Percentiles rank a stretch among this genome's conserved stretches.
phyloP scores from a whole-genome alignment of 2,113 vertebrate species.

The Sula dactylatra region DNA sequence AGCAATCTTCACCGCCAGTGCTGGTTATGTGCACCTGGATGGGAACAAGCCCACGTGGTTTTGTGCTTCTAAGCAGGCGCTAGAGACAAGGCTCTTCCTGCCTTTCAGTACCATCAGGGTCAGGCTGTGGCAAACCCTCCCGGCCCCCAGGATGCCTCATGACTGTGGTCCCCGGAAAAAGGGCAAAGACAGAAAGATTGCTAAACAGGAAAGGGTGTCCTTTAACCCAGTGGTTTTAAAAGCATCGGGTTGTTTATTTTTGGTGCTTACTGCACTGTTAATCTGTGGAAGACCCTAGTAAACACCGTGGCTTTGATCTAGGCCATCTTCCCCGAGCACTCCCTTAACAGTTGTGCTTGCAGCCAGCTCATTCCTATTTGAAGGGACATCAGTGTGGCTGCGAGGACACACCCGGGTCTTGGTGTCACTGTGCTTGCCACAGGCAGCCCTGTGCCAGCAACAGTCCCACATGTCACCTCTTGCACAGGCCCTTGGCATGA shows the following conservation, averaged over 20 bases:
- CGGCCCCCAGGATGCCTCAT: background rate
- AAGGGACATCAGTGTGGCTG: background rate
- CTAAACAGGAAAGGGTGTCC: background rate
- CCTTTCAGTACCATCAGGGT: background rate
- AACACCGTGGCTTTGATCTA: background rate
- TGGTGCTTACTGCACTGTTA: background rate
- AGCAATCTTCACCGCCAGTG: background rate
- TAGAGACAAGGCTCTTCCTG: background rate
- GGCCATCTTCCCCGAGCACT: background rate
- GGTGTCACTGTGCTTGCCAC: background rate
- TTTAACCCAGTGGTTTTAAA: background rate
- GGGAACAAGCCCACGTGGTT: background rate
- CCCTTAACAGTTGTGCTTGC: background rate
- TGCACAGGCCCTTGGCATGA: background rate
- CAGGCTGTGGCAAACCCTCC: background rate
- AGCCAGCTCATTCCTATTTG: background rate
- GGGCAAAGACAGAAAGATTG: background rate
- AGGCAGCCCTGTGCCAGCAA: background rate
- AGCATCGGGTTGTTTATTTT: background rate
- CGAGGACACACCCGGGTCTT: background rate
- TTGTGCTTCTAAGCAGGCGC: background rate
- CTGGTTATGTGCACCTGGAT: background rate
- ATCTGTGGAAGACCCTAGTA: background rate
- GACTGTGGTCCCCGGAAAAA: fast-evolving
- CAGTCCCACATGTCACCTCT: background rate